Conservation (phyloP, 1,140 invertebrate genomes). For the Meloidogyne chitwoodi region DNA sequence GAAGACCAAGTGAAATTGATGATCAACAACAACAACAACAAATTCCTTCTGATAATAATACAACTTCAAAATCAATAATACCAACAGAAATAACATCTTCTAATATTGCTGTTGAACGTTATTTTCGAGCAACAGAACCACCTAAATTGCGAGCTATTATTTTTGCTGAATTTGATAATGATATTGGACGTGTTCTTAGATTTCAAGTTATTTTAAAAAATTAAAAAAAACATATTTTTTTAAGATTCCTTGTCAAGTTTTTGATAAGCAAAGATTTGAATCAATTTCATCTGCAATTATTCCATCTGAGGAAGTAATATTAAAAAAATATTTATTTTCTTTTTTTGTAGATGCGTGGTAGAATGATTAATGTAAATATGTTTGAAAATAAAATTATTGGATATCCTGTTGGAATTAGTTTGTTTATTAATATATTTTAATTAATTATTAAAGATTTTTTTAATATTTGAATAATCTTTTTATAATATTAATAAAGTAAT, state of each 20-base stretch:
- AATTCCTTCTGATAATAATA: neutral
- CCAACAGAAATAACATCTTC: neutral
- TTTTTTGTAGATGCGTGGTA: slow-evolving; percentile 36
- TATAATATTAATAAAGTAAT: no score
- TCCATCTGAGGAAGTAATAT: slow-evolving; percentile 35
- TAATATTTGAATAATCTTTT: no score
- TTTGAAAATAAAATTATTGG: slow-evolving; percentile 54
- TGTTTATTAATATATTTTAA: no score
- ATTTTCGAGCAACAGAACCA: slow-evolving; percentile 30
- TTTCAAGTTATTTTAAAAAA: slow-evolving; percentile 36
- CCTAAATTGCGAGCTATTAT: slow-evolving; percentile 51
- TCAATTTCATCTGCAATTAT: slow-evolving; percentile 46
- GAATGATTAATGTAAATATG: slow-evolving; percentile 53
- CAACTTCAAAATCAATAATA: neutral
- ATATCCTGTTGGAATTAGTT: slow-evolving; percentile 50
- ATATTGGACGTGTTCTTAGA: slow-evolving; percentile 47
- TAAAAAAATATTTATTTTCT: neutral
- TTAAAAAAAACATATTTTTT: neutral
- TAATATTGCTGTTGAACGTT: slow-evolving; percentile 6
- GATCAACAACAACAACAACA: neutral
- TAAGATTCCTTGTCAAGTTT: slow-evolving; percentile 44
- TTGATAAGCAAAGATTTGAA: slow-evolving; percentile 47
- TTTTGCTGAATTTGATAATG: slow-evolving; percentile 53
- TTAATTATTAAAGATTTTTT: no score
- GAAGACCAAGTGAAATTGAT: neutral